phyloP scores from a whole-genome alignment of 30 jellyfish, hydroid and myxozoan genomes.

The Cassiopea xamachana region DNA sequence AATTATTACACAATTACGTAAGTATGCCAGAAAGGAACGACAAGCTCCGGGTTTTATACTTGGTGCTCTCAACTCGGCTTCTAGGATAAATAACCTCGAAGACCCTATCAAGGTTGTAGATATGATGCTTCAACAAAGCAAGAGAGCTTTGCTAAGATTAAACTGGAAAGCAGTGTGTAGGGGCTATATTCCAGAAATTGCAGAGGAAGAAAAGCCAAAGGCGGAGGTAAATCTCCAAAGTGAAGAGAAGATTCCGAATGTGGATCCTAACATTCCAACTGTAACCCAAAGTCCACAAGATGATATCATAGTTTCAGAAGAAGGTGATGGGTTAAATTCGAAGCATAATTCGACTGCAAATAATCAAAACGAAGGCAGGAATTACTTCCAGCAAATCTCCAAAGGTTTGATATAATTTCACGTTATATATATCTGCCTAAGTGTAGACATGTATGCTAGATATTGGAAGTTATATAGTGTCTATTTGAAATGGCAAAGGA shows the following conservation, averaged over 20 bases:
- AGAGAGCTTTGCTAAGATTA: not conserved
- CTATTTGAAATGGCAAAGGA: too few species aligned
- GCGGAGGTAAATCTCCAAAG: not conserved
- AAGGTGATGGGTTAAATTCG: not conserved
- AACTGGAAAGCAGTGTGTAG: slow-evolving; percentile 26
- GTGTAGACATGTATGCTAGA: too few species aligned
- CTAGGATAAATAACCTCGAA: not conserved
- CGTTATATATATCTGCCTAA: too few species aligned
- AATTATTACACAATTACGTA: not conserved
- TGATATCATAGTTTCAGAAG: not conserved
- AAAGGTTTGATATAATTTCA: too few species aligned
- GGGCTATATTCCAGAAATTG: not conserved
- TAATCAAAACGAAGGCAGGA: not conserved
- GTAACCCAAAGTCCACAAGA: not conserved
- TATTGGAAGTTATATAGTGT: too few species aligned
- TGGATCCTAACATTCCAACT: not conserved
- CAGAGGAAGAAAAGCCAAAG: slow-evolving; percentile 13
- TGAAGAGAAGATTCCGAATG: slow-evolving; percentile 4
- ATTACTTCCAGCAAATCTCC: not conserved
- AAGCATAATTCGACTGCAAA: not conserved
- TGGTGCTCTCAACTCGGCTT: slow-evolving; percentile 8
- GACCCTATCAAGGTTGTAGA: not conserved
- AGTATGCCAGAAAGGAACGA: not conserved
- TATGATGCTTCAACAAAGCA: not conserved
- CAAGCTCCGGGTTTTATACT: not conserved